phyloP scores from a whole-genome alignment of 1,140 invertebrate genomes.

The Trialeurodes vaporariorum region DNA sequence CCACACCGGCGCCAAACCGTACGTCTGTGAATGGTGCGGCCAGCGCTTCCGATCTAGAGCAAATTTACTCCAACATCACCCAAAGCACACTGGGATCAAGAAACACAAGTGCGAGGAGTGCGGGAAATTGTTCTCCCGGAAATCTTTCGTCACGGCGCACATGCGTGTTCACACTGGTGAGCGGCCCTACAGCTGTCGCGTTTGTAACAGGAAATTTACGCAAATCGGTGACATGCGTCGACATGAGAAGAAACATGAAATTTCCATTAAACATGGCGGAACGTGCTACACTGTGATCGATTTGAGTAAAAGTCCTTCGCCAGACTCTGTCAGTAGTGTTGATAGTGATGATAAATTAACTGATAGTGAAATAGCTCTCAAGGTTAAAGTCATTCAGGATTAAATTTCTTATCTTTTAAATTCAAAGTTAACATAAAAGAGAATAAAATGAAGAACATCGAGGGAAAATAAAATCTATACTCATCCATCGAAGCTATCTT shows the following conservation, averaged over 20 bases:
- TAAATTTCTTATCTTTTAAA: too few relatives aligned
- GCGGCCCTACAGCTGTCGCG: constrained; percentile 46
- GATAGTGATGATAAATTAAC: neutral
- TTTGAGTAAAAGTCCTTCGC: neutral
- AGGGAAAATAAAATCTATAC: too few relatives aligned
- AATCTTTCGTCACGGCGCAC: constrained; percentile 19
- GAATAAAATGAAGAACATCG: too few relatives aligned
- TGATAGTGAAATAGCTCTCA: neutral
- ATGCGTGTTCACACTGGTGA: constrained; percentile 37
- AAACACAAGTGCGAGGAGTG: constrained; percentile 36
- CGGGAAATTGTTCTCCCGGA: constrained; percentile 20
- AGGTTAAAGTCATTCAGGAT: neutral
- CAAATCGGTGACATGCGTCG: constrained; percentile 33
- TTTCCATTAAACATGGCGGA: neutral
- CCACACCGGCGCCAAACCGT: constrained; percentile 24
- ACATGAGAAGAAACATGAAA: constrained; percentile 28
- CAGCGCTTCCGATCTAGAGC: constrained; percentile 30
- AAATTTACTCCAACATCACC: constrained; percentile 24
- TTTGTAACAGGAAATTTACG: constrained; percentile 32
- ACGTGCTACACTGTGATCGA: neutral
- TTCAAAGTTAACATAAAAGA: too few relatives aligned
- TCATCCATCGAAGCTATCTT: too few relatives aligned
- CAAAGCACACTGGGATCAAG: constrained; percentile 38
- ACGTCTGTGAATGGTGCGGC: constrained; percentile 25
- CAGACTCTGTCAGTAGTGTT: neutral